Evolutionary conservation across 2,797 vertebrate genomes (phyloP), one percentile per base, ranked within the genome.

Genomic region (Cetoscarus ocellatus): DNA sequence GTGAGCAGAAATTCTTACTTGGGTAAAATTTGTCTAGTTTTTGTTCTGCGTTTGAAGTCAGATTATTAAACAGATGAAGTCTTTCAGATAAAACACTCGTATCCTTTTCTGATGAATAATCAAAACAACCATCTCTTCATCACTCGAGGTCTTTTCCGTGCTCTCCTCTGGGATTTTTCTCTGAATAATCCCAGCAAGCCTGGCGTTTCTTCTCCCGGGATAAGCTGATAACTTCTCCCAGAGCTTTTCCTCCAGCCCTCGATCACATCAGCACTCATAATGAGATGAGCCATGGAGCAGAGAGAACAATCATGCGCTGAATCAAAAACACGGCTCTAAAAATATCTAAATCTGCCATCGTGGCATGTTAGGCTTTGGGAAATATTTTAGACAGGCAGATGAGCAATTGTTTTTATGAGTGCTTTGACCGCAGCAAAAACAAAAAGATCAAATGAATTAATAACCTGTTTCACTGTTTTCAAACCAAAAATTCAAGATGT

Each of bases 291-390:
- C 38, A 59, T 40, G 72, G 67, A 75, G 80, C 82, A 67, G 67
- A 75, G 74, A 65, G 59, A 82, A 84, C 82, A 83, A 79, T 82
- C 75, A 38, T 72, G 65, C 49, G 63, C 72, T 19, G 67, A 84
- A 77, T 79, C 64, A 15, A 19, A 60, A 68, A 63, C 3, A 0
- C 7, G 8, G 8, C 5, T 74, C 82, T 86, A 86, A 75, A 86
- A 87, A 88, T 86, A 88, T 75, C 70, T 14, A 15, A 39, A 19
- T 67, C 74, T 70, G 76, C 56, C 59, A 55, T 38, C 19, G 13
- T 39, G 39, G 44, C 66, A 49, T 9, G n/a, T 35, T n/a, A 12
- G 53, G 40, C 40, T 27, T 14, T 3, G 43, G 52, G 54, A 70
- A 44, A n/a, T 11, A 19, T 42, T 72, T 65, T 1, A 40, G 49